Evolutionary conservation across 2,113 vertebrate genomes (phyloP).

Genomic region (Setophaga coronata): DNA sequence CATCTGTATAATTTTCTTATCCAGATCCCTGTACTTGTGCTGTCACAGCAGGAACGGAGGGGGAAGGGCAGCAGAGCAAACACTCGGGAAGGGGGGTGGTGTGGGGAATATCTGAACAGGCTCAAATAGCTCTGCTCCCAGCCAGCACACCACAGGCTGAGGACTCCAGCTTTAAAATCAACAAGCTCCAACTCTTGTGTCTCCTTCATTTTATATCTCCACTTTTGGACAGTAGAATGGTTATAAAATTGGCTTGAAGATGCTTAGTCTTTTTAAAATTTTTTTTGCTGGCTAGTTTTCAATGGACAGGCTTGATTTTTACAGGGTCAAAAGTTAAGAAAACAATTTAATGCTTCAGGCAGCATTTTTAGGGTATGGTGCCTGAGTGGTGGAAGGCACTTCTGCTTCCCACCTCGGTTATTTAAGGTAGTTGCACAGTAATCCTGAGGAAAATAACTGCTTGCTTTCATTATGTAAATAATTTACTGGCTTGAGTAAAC

Average conservation of each 20-base stretch:
- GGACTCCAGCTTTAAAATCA: neutral
- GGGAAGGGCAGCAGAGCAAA: slow-evolving; percentile 31
- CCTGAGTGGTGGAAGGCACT: neutral
- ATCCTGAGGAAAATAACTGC: neutral
- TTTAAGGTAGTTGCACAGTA: neutral
- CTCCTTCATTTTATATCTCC: neutral
- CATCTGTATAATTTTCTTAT: slow-evolving; percentile 33
- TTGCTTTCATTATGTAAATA: neutral
- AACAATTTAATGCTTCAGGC: neutral
- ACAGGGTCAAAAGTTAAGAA: neutral
- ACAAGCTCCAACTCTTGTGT: neutral
- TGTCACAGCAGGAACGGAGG: neutral
- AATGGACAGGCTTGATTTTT: neutral
- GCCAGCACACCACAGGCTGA: neutral
- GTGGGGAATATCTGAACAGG: slow-evolving; percentile 1
- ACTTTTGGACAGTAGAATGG: neutral
- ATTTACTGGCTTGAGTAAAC: neutral
- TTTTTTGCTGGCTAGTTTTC: neutral
- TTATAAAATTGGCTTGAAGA: neutral
- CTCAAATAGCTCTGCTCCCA: slow-evolving; percentile 15
- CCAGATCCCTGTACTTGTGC: slow-evolving; percentile 1
- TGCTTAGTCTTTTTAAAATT: neutral
- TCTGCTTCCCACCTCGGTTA: neutral
- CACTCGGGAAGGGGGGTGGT: neutral
- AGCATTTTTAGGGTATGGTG: neutral